Evolutionary conservation across 2,797 vertebrate genomes (phyloP).

Genomic region (Pangasius larnaudii): DNA sequence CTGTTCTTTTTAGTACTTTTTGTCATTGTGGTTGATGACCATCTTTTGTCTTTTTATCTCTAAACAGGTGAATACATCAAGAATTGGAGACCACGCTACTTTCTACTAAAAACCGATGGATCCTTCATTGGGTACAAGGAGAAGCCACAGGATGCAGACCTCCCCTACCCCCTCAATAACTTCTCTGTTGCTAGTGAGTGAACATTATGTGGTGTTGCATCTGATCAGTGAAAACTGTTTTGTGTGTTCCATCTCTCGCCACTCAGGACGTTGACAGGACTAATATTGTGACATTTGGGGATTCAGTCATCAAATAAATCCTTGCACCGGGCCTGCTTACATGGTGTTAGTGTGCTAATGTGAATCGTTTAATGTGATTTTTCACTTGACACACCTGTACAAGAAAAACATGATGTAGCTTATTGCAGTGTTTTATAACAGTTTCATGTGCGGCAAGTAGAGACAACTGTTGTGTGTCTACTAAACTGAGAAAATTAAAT

Average conservation of each 20-base stretch:
- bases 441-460: neutral
- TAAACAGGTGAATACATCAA: conserved; percentile 95
- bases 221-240: neutral
- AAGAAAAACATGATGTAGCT: neutral
- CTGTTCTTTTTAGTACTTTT: neutral
- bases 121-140: conserved; percentile 99
- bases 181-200: conserved; percentile 98
- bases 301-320: conserved; percentile 14
- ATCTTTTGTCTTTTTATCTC: conserved; percentile 18
- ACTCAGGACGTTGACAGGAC: neutral
- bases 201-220: neutral
- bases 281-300: conserved; percentile 15
- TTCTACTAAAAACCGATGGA: conserved; percentile 97
- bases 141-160: conserved; percentile 96
- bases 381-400: neutral
- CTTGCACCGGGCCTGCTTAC: neutral
- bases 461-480: neutral
- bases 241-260: neutral
- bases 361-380: neutral
- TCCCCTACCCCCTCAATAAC: conserved; percentile 97
- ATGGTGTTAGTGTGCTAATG: neutral
- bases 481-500: neutral
- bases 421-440: neutral
- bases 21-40: neutral
- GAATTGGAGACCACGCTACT: conserved; percentile 97